Evolutionary conservation across 2,888 invertebrate species (phyloP).

Genomic region (Drosophila colorata): DNA sequence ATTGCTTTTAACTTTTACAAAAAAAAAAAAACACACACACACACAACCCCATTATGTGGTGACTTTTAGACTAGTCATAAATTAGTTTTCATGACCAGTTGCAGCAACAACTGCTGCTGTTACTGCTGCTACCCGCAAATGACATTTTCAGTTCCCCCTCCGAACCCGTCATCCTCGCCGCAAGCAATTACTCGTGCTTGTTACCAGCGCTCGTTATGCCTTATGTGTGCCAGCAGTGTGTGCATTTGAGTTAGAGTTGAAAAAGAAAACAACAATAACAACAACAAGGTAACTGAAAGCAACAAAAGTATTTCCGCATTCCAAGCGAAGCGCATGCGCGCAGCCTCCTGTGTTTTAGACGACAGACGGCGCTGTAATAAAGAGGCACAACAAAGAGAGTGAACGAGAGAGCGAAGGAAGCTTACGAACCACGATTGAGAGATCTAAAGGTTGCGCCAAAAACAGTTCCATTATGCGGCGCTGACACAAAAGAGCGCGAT

Average conservation of each 20-base stretch:
- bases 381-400: neutral
- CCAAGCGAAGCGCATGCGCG: constrained; percentile 44
- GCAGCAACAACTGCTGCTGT: constrained; percentile 5
- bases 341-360: constrained; percentile 24
- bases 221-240: constrained; percentile 26
- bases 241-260: constrained; percentile 13
- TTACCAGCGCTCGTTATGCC: constrained; percentile 7
- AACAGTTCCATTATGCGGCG: too few species aligned
- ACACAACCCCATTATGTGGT: constrained; percentile 9
- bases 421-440: constrained; percentile 21
- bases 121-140: constrained; percentile 5
- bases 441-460: too few species aligned
- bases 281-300: constrained; percentile 4
- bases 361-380: neutral
- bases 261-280: constrained; percentile 8
- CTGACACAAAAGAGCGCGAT: too few species aligned
- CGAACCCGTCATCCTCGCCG: neutral
- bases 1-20: neutral
- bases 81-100: constrained; percentile 23
- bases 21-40: neutral
- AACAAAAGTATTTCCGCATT: constrained; percentile 51
- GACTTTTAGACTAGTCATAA: constrained; percentile 19
- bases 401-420: neutral
- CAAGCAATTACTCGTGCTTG: constrained; percentile 9
- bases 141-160: constrained; percentile 1